A percentile compares a stretch with the other conserved stretches of the same genome.
phyloP scores from a whole-genome alignment of 2,888 invertebrate species.

The Tromatobia lineatoria region DNA sequence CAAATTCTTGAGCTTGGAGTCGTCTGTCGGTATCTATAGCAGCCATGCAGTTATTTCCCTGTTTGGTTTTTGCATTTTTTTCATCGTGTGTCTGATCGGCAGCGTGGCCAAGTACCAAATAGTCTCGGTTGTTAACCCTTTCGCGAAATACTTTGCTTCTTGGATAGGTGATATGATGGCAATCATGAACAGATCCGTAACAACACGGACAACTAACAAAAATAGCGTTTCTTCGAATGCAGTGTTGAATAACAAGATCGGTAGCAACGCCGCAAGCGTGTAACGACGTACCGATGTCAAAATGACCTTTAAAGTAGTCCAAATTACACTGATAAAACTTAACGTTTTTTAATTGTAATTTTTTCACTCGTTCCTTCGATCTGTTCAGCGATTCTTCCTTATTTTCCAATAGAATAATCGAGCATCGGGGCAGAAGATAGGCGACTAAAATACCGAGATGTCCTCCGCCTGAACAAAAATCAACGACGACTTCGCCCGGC shows the following conservation, averaged over 20 bases:
- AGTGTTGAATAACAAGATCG: conserved; percentile 95
- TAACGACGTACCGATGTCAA: conserved; percentile 95
- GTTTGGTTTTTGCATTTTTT: conserved; percentile 89
- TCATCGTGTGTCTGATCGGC: conserved; percentile 96
- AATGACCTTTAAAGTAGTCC: conserved; percentile 93
- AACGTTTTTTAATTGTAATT: conserved; percentile 91
- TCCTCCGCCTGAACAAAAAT: conserved; percentile 98
- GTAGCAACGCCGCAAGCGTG: conserved; percentile 98
- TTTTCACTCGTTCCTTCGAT: conserved; percentile 90
- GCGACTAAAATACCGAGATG: conserved; percentile 96
- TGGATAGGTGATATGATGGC: conserved; percentile 93
- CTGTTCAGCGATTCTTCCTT: conserved; percentile 94
- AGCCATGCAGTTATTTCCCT: conserved; percentile 95
- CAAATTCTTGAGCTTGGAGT: conserved; percentile 90
- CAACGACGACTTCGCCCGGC: conserved; percentile 91
- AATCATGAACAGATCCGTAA: conserved; percentile 95
- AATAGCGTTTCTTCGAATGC: conserved; percentile 91
- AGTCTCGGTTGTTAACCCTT: conserved; percentile 87
- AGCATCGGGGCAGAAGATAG: conserved; percentile 91
- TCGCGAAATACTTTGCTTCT: conserved; percentile 89
- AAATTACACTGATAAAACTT: conserved; percentile 95
- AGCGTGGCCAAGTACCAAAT: conserved; percentile 94
- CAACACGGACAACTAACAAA: conserved; percentile 98
- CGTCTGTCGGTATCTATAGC: conserved; percentile 95
- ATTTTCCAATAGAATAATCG: conserved; percentile 94